Base-by-base conservation (phyloP, 2,113 vertebrate species). In the Neopipo cinnamomea region DNA sequence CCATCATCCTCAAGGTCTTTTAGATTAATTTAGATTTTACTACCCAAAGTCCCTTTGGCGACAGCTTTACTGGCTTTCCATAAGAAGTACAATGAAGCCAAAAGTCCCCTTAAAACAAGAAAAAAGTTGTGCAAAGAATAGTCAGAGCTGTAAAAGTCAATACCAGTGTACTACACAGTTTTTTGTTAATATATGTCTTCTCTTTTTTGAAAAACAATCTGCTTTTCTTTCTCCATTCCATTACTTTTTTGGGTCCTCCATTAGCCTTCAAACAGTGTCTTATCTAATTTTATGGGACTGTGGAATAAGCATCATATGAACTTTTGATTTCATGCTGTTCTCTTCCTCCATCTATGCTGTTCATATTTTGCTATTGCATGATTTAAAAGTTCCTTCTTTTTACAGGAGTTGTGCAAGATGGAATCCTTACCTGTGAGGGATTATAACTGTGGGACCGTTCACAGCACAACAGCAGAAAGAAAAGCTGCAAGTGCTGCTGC, bases 81-180 rank as follows among this genome's bases (percentile, higher is more conserved):
- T 70, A 59, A 82, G 33, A 66, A 66, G 67, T 42, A 8, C 19
- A 67, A 2, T 44, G n/a, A 85, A 83, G 8, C 67, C 47, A 71
- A 14, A 83, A 91, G 11, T 81, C 5, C 6, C 11, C 28, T 84
- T 31, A 61, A 86, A 93, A 58, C 13, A 61, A 35, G n/a, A 88
- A 88, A n/a, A 86, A 52, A 2, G 6, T 46, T 0, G 0, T 37
- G 37, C 23, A 44, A 30, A 61, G 42, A 44, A 23, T 41, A 90
- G 23, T 67, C 53, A 61, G 47, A 93, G 23, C 27, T 56, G 22
- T 74, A 61, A 56, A 83, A 94, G 88, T 91, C 88, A 65, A n/a
- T 78, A 83, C 28, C 10, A 13, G 31, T 49, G 52, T 56, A 41
- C 33, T 33, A 70, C 14, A 58, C 21, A 47, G 18, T 41, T 93